Percentiles rank a stretch among this genome's conserved stretches.
phyloP scores from a whole-genome alignment of 2,113 vertebrate genomes.

The Hyla sarda region DNA sequence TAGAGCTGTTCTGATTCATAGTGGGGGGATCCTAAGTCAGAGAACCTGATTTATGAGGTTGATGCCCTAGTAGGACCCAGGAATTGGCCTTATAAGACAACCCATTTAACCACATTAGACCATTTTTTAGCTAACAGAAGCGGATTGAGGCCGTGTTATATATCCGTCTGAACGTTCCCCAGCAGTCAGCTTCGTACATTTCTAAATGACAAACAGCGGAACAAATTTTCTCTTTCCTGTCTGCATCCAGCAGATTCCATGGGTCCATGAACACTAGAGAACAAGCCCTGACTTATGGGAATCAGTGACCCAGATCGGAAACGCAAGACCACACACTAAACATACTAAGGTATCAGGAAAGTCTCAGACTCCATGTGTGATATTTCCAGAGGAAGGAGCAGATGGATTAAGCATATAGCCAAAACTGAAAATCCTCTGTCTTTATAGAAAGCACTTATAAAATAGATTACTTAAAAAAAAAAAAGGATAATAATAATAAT shows the following conservation, averaged over 20 bases:
- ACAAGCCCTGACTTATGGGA: slow-evolving; percentile 11
- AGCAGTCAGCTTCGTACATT: background rate
- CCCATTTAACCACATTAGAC: background rate
- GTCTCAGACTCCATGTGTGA: background rate
- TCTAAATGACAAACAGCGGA: background rate
- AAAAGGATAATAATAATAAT: too few species aligned
- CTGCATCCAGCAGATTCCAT: slow-evolving; percentile 17
- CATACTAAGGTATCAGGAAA: background rate
- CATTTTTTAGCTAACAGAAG: background rate
- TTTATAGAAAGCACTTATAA: background rate
- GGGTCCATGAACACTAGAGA: slow-evolving; percentile 24
- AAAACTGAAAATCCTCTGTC: background rate
- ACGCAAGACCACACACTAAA: slow-evolving; percentile 28
- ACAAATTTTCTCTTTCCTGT: slow-evolving; percentile 32
- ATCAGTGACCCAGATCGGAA: slow-evolving; percentile 28
- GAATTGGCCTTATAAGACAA: background rate
- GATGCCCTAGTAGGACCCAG: background rate
- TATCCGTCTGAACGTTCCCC: background rate
- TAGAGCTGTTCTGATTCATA: too few species aligned
- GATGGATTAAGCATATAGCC: slow-evolving; percentile 15
- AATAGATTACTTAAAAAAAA: background rate
- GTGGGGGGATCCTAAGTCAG: background rate
- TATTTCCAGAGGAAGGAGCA: background rate
- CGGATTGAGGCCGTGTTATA: background rate
- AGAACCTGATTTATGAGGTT: background rate